These are phyloP conservation scores for Alexandromys fortis DNA, from an alignment of 2,113 vertebrate species.

Conservation along the genomic window DNA sequence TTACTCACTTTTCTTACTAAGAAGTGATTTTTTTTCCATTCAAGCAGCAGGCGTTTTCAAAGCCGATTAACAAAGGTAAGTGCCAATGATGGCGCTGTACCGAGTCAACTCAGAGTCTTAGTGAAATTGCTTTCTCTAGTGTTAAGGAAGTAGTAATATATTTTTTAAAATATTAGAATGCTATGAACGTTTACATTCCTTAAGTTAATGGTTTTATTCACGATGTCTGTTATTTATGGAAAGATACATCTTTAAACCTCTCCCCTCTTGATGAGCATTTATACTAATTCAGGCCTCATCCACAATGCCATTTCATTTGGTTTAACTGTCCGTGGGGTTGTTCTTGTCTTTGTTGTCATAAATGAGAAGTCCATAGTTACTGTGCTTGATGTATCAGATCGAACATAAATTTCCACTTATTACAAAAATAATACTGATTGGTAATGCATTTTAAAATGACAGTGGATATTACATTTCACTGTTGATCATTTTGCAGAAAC, in stretches of 20 bases:
- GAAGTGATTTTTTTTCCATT: not conserved
- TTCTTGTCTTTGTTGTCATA: not conserved
- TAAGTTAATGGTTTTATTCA: conserved; percentile 19
- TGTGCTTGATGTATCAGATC: not conserved
- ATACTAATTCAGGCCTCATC: not conserved
- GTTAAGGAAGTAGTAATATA: not conserved
- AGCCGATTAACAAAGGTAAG: conserved; percentile 21
- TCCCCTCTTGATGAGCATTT: not conserved
- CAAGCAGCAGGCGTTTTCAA: not conserved
- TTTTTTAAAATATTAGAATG: conserved; percentile 5
- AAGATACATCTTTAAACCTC: not conserved
- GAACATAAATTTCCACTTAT: not conserved
- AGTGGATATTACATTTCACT: not conserved
- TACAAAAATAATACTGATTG: not conserved
- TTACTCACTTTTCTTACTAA: not conserved
- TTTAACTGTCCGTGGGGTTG: not conserved
- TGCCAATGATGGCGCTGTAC: not conserved
- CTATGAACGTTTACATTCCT: not conserved
- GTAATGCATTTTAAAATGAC: not conserved
- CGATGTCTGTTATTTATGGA: not conserved
- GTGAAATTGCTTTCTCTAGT: conserved; percentile 32
- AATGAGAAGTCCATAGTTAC: conserved; percentile 8
- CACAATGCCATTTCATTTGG: conserved; percentile 29
- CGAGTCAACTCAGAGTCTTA: conserved; percentile 43
- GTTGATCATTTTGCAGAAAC: not conserved